Base-by-base conservation (phyloP, 2,113 vertebrate genomes). In the Ophthalmolycus amberensis region DNA sequence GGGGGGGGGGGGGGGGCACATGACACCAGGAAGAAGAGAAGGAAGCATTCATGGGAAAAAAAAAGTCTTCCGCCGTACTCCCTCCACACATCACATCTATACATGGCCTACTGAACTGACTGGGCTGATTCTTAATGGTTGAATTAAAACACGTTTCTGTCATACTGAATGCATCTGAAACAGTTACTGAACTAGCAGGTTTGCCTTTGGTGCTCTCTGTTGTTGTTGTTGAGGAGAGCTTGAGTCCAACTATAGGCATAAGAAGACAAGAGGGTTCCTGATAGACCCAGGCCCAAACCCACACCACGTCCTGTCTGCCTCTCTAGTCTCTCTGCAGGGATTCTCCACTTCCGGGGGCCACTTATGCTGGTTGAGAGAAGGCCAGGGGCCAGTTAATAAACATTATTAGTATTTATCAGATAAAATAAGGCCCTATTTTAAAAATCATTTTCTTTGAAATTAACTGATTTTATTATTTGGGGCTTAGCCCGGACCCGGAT, bases 11-110 rank as follows among this genome's bases (percentile, higher is more conserved):
- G 62, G 83, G 69, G 12, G 27, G n/a, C 14, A 48, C 46, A 48
- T 54, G 32, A 76, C 63, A 73, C 3, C 50, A 84, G 68, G 64
- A 82, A 38, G 70, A 71, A 76, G 66, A 77, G 18, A 73, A 50
- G 56, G 73, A 44, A 37, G 56, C 22, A 71, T 83, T 83, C n/a
- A 8, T 84, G 72, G 78, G 77, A 64, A 66, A 3, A 64, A 66
- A 3, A 18, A 73, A 27, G 34, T 14, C 32, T 34, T 34, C 32
- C 0, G 32, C 29, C 29, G 29, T 34, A 27, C 37, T 38, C 67
- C 27, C 25, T 3, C 22, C n/a, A 56, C 48, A 18, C 48, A 50
- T 50, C 18, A 14, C 10, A 5, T 27, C 25, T 32, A 32, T 27
- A 59, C 27, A 59, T 27, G 18, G 18, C 48, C 20, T 18, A 59